Base-by-base conservation (phyloP, 1,140 invertebrate species). In the Drosophila persimilis region DNA sequence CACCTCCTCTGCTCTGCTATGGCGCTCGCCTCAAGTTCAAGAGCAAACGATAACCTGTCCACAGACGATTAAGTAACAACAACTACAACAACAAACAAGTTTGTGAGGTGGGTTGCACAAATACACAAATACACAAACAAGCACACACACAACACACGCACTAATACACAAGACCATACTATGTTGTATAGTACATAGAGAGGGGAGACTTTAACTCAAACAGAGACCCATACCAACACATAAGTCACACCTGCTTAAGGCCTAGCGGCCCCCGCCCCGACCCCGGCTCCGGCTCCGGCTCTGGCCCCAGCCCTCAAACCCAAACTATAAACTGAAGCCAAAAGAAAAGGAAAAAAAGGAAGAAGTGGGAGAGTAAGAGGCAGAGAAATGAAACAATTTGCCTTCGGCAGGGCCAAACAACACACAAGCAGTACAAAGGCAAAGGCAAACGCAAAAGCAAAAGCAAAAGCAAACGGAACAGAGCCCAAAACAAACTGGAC, bases 31-130 rank as follows among this genome's bases (percentile, higher is more conserved):
- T 75, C 84, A 86, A 86, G 83, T 86, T 86, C 83, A 86, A 86
- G 83, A 86, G 74, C 83, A 86, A 65, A 61, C 65, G 74, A 81
- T 81, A 88, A 86, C 63, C 83, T 69, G 78, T 46, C 52, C 77
- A 71, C 83, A 88, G 70, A 51, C 83, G 81, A 86, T 88, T 86
- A 88, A 78, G 74, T 88, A 86, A 76, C 65, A 71, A 63, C 60
- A 84, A 73, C 55, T 71, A 70, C 56, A 64, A 59, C 77, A 70
- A 41, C 83, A 88, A 86, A 88, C 81, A 88, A 81, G 81, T 81
- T 80, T 69, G 59, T 83, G 74, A 62, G 72, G 46, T 43, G 61
- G 39, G 48, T 73, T 60, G 72, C 44, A 62, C 26, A 73, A 58
- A 46, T 26, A 53, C 44, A 43, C 31, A 51, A 31, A 26, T 46